Base-by-base conservation (phyloP, 2,113 vertebrate species). In the Oryzias celebensis region DNA sequence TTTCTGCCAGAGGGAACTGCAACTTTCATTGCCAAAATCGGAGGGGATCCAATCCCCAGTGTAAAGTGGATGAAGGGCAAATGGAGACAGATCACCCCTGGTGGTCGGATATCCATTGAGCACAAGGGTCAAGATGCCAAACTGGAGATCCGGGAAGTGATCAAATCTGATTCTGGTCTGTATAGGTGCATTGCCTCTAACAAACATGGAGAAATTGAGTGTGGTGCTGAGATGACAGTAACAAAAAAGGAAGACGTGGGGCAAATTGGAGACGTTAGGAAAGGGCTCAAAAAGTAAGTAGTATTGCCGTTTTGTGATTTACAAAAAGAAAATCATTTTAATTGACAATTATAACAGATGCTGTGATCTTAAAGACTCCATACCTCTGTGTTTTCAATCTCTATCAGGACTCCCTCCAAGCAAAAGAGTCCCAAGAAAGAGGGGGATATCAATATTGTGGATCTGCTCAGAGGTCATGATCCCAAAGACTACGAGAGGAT, bases 21-120 rank as follows among this genome's bases (percentile, higher is more conserved):
- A 41, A 96, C 87, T 12, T 98, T 99, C 76, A 94, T 94, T 54
- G 96, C 96, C 49, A 98, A 98, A 91, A 94, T 98, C 64, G 96
- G 96, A 26, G 97, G 97, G 2, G 96, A 98, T 71, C 97, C 97
- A 0, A 94, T 98, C 84, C 97, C 97, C 36, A 96, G 92, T 28
- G 96, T 99, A 50, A 98, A 97, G 77, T 99, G 97, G 97, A 93
- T 96, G 83, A 99, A 99, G 80, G 97, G 97, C 18, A 99, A 99
- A 75, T 99, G 97, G 97, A 94, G 96, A 53, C 96, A 98, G 51
- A 88, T 99, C 68, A 96, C 94, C 48, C 92, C 93, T 15, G 97
- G 96, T 46, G 97, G 96, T 24, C 95, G 97, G 0, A 80, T 98
- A 75, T 85, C 71, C 49, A 93, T 98, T 14, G 92, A 95, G 42